These are phyloP conservation scores for Drosophila hamatofila DNA, from an alignment of 2,888 invertebrate genomes.

Conservation along the genomic window DNA sequence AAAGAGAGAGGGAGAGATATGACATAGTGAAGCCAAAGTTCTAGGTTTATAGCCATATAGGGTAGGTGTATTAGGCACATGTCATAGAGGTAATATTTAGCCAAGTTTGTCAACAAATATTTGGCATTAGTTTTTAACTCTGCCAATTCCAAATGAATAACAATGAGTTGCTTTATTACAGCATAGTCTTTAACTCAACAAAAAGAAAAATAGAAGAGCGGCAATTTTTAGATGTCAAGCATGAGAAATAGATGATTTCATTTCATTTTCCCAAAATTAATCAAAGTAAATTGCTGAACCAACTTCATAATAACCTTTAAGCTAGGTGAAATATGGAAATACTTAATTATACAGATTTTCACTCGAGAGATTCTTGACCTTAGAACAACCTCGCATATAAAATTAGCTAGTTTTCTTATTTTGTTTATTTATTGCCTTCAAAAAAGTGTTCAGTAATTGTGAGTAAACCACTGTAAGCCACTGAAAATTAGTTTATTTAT, in stretches of 20 bases:
- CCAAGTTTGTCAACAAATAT: conserved; percentile 1
- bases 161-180: conserved; percentile 14
- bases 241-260: not conserved
- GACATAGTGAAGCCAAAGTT: conserved; percentile 10
- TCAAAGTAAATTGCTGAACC: not conserved
- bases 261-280: not conserved
- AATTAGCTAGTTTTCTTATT: not conserved
- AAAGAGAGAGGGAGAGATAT: not conserved
- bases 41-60: conserved; percentile 10
- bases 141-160: conserved; percentile 7
- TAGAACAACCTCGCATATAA: not conserved
- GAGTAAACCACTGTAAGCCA: not conserved
- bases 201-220: not conserved
- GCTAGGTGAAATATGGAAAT: not conserved
- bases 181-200: not conserved
- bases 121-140: not conserved
- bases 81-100: not conserved
- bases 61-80: not conserved
- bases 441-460: conserved; percentile 3
- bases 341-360: not conserved
- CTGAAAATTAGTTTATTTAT: conserved; percentile 28
- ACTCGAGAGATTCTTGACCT: not conserved
- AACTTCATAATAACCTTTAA: not conserved
- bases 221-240: not conserved
- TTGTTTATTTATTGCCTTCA: not conserved